phyloP scores from a whole-genome alignment of 2,113 vertebrate genomes.

The Anarhynchus alexandrinus region DNA sequence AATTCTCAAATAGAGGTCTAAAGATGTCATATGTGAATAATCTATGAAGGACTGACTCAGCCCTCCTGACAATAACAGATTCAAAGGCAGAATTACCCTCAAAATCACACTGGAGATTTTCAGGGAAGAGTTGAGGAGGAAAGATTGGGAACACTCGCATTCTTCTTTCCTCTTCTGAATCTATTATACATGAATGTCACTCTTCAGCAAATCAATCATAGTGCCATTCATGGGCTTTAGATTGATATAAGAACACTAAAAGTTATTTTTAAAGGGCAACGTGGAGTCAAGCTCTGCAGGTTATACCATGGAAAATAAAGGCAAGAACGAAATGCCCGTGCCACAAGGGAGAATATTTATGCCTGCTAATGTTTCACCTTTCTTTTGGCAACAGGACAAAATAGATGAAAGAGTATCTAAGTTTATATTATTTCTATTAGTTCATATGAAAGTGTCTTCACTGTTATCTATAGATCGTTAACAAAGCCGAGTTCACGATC shows the following conservation, averaged over 20 bases:
- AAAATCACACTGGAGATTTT: slow-evolving; percentile 18
- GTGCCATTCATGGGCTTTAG: slow-evolving; percentile 5
- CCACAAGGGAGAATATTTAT: neutral
- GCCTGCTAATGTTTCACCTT: neutral
- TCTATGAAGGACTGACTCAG: slow-evolving; percentile 28
- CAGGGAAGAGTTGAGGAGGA: neutral
- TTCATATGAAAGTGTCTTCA: neutral
- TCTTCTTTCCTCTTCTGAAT: slow-evolving; percentile 41
- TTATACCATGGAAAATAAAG: neutral
- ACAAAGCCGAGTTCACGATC: neutral
- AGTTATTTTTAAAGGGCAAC: slow-evolving; percentile 52
- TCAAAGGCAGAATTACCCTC: slow-evolving; percentile 35
- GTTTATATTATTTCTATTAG: neutral
- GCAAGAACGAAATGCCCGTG: neutral
- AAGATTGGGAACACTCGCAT: slow-evolving; percentile 19
- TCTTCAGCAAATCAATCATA: slow-evolving; percentile 47
- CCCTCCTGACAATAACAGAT: slow-evolving; percentile 3
- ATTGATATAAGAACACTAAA: slow-evolving; percentile 43
- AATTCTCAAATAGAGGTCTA: slow-evolving; percentile 22
- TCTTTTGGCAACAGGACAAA: neutral
- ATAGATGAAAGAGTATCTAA: neutral
- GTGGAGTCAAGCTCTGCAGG: slow-evolving; percentile 1
- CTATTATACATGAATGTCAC: slow-evolving; percentile 50
- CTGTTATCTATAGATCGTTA: neutral
- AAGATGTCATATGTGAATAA: slow-evolving; percentile 46